phyloP scores from a whole-genome alignment of 2,888 invertebrate species.

The Phortica okadai region DNA sequence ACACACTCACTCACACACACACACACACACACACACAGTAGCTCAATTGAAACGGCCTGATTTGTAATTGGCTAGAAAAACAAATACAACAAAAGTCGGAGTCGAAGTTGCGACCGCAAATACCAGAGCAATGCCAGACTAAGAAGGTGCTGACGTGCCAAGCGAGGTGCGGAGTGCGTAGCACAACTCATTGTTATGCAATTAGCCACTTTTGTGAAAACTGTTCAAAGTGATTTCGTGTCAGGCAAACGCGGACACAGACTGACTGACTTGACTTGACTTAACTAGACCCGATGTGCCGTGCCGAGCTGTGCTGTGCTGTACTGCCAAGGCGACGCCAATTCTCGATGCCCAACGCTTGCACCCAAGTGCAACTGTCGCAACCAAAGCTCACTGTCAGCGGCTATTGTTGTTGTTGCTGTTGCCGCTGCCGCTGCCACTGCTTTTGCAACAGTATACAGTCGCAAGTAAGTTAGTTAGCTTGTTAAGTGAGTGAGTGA shows the following conservation, averaged over 20 bases:
- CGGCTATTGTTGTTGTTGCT: background rate
- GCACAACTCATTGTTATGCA: conserved; percentile 43
- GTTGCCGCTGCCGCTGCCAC: background rate
- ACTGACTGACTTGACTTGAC: background rate
- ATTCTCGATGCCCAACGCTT: background rate
- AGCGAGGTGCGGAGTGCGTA: background rate
- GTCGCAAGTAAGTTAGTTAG: conserved; percentile 12
- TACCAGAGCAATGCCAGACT: background rate
- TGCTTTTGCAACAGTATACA: background rate
- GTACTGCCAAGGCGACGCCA: background rate
- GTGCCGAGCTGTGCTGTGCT: no score
- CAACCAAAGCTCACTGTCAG: no score
- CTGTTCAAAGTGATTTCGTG: conserved; percentile 37
- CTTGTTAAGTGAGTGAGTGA: background rate
- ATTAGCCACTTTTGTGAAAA: conserved; percentile 43
- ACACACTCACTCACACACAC: background rate
- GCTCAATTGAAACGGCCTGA: background rate
- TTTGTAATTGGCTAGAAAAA: conserved; percentile 24
- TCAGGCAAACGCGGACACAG: conserved; percentile 29
- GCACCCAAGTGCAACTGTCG: background rate
- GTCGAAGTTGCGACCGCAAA: conserved; percentile 16
- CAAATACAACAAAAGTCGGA: background rate
- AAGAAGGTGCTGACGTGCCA: background rate
- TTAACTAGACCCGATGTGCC: background rate
- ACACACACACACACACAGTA: background rate